These are phyloP conservation scores for Tragelaphus buxtoni DNA, from an alignment of 2,113 vertebrate genomes.

Conservation along the genomic window DNA sequence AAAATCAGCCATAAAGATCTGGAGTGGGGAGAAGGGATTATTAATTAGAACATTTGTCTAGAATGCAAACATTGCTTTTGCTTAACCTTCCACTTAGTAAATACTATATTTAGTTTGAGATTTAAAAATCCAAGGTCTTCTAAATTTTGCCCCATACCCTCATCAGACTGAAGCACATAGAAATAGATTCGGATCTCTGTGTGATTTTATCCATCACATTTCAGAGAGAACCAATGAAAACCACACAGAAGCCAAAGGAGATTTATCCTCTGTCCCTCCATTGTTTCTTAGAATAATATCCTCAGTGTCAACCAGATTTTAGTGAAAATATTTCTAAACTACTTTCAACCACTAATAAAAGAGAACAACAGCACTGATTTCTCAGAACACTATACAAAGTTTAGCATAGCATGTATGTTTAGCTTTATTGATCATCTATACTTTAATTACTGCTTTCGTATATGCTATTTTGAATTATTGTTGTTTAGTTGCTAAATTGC, in stretches of 20 bases:
- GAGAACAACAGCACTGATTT: background rate
- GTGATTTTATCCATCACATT: background rate
- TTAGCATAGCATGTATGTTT: background rate
- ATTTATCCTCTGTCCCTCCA: background rate
- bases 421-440: background rate
- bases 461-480: constrained; percentile 12
- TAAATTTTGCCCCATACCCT: background rate
- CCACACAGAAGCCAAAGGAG: background rate
- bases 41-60: background rate
- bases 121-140: background rate
- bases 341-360: background rate
- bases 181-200: background rate
- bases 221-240: background rate
- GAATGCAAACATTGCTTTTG: background rate
- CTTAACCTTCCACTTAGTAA: background rate
- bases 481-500: background rate
- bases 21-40: background rate
- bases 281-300: constrained; percentile 6
- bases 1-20: background rate
- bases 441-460: constrained; percentile 40
- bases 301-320: background rate
- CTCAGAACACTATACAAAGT: constrained; percentile 3
- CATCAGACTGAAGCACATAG: background rate
- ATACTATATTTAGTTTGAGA: background rate
- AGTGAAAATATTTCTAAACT: constrained; percentile 18